Percentiles rank a stretch among this genome's conserved stretches.
phyloP scores from a whole-genome alignment of 1,140 invertebrate species.

The Atta colombica region DNA sequence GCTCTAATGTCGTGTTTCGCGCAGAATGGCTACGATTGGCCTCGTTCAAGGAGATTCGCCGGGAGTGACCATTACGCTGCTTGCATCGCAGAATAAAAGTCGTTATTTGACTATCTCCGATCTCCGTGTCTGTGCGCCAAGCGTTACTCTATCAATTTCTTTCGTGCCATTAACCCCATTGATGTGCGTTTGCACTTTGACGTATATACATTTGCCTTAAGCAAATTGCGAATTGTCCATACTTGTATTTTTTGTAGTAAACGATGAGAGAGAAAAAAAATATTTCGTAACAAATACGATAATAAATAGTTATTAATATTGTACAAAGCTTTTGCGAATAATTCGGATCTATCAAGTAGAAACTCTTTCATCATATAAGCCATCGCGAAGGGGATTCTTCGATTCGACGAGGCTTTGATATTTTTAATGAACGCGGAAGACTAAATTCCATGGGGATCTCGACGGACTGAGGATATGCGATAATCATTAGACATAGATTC shows the following conservation, averaged over 20 bases:
- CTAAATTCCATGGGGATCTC: conserved; percentile 65
- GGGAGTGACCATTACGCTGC: conserved; percentile 70
- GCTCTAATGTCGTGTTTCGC: conserved; percentile 72
- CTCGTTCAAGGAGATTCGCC: conserved; percentile 75
- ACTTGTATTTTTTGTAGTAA: background rate
- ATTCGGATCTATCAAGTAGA: conserved; percentile 17
- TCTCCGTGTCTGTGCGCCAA: conserved; percentile 62
- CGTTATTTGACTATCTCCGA: conserved; percentile 71
- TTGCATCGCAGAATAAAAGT: conserved; percentile 68
- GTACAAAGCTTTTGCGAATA: background rate
- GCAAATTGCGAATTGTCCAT: background rate
- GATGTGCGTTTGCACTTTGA: conserved; percentile 29
- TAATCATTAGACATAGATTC: conserved; percentile 81
- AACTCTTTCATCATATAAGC: conserved; percentile 16
- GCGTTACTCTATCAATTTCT: conserved; percentile 67
- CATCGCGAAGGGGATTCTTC: conserved; percentile 6
- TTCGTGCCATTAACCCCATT: conserved; percentile 57
- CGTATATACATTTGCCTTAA: conserved; percentile 17
- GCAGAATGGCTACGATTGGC: conserved; percentile 70
- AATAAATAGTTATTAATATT: background rate
- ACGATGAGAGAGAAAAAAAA: background rate
- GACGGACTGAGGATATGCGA: conserved; percentile 69
- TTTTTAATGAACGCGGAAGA: conserved; percentile 74
- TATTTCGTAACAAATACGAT: background rate
- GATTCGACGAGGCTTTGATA: conserved; percentile 62